These are phyloP conservation scores for Syrrhaptes paradoxus DNA, from an alignment of 2,113 vertebrate genomes.

Conservation along the genomic window DNA sequence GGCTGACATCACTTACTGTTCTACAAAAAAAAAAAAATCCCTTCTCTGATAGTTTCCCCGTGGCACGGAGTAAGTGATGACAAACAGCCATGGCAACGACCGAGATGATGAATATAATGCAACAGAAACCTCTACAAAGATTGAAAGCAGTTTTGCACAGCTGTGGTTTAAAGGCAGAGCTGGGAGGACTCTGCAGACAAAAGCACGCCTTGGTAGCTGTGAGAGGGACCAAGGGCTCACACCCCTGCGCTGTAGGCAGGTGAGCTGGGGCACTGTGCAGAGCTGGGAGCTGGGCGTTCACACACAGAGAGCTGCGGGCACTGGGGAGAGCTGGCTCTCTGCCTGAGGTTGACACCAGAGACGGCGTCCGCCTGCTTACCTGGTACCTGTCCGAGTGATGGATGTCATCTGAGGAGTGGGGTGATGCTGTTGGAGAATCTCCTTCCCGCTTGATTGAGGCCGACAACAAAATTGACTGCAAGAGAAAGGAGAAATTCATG, in stretches of 20 bases:
- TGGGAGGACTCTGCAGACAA: neutral
- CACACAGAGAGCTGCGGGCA: neutral
- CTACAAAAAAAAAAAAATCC: neutral
- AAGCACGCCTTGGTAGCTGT: fast-evolving
- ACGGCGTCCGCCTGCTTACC: slow-evolving; percentile 72
- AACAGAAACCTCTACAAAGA: neutral
- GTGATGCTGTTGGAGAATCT: slow-evolving; percentile 95
- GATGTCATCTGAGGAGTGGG: slow-evolving; percentile 95
- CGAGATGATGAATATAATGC: neutral
- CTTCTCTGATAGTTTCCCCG: neutral
- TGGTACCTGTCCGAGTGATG: slow-evolving; percentile 99
- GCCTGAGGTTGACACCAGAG: neutral
- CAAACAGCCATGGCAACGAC: neutral
- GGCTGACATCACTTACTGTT: neutral
- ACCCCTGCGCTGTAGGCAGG: fast-evolving
- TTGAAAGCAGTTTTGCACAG: neutral
- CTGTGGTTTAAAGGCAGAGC: neutral
- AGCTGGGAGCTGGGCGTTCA: neutral
- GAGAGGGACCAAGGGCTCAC: neutral
- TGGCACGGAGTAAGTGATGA: neutral
- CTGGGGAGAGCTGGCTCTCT: neutral
- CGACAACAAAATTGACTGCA: slow-evolving; percentile 94
- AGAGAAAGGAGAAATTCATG: slow-evolving; percentile 66
- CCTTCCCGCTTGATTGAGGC: slow-evolving; percentile 99
- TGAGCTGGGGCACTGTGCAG: neutral